phyloP scores from a whole-genome alignment of 2,113 vertebrate genomes.

The Cebus imitator region DNA sequence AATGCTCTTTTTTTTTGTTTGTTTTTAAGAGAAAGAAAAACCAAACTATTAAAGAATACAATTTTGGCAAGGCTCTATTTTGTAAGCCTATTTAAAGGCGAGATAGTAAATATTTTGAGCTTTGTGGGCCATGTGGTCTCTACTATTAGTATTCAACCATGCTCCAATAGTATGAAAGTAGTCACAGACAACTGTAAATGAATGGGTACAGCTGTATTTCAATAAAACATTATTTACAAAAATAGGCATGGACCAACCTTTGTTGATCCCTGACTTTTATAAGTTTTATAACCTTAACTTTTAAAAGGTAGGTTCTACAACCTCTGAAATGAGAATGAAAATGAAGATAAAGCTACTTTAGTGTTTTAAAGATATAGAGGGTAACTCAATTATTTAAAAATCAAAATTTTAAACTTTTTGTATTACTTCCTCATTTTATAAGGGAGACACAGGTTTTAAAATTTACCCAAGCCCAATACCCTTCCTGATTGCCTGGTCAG shows the following conservation, averaged over 20 bases:
- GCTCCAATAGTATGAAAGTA: background rate
- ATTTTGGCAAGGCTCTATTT: constrained; percentile 13
- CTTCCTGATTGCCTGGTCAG: background rate
- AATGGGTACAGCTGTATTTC: background rate
- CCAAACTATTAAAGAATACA: background rate
- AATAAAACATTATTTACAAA: constrained; percentile 42
- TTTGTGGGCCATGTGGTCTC: background rate
- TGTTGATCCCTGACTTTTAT: background rate
- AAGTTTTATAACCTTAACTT: background rate
- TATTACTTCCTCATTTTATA: background rate
- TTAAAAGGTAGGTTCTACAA: background rate
- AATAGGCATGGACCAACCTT: background rate
- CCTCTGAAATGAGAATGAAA: background rate
- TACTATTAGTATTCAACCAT: background rate
- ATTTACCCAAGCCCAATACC: background rate
- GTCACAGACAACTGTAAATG: background rate
- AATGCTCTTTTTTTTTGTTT: background rate
- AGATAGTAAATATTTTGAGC: background rate
- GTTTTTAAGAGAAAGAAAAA: background rate
- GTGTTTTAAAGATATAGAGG: constrained; percentile 25
- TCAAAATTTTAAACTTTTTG: background rate
- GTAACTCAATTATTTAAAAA: background rate
- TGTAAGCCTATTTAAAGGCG: background rate
- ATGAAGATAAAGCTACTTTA: background rate
- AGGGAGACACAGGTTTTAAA: background rate